Base-by-base conservation (phyloP, 1,140 invertebrate species). In the Cherax quadricarinatus region DNA sequence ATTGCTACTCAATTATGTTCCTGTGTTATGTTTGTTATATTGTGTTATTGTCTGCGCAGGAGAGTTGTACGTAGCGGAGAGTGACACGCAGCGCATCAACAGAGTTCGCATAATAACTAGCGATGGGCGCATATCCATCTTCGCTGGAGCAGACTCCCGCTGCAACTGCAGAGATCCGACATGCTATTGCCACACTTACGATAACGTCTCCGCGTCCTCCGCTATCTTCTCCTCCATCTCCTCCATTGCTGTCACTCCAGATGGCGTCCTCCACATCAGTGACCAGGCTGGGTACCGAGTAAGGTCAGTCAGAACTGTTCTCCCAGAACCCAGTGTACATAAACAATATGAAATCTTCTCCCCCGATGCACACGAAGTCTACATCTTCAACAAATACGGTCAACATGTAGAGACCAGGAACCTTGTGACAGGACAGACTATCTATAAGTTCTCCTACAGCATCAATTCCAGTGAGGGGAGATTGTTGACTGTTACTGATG, bases 401-500 rank as follows among this genome's bases (percentile, higher is more conserved):
- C 98, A 99, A 95, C 98, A 99, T 94, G 97, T 98, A 7, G 97
- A 97, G 62, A 99, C 98, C 0, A 97, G 97, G 92, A 99, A 99
- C 95, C 98, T 99, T 87, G 95, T 99, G 4, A 99, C 98, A 0
- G 98, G 98, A 0, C 98, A 98, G 95, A 98, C 97, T 0, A 97
- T 98, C 90, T 99, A 99, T 94, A 96, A 97, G 3, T 99, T 99
- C 94, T 97, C 98, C 0, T 99, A 99, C 95, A 99, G 98, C 93
- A 98, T 99, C 0, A 99, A 99, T 94, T 99, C 98, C 0, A 99
- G 98, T 93, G 99, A 98, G 94, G 98, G 98, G 0, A 99, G 98
- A 95, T 95, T 99, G 6, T 98, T 97, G 94, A 98, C 97, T 0
- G 98, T 99, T 0, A 98, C 98, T 0, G 98, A 99, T 94, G 97